A percentile compares a stretch with the other conserved stretches of the same genome.
Conservation (phyloP, 2,888 invertebrate species). For the Limnephilus rhombicus region DNA sequence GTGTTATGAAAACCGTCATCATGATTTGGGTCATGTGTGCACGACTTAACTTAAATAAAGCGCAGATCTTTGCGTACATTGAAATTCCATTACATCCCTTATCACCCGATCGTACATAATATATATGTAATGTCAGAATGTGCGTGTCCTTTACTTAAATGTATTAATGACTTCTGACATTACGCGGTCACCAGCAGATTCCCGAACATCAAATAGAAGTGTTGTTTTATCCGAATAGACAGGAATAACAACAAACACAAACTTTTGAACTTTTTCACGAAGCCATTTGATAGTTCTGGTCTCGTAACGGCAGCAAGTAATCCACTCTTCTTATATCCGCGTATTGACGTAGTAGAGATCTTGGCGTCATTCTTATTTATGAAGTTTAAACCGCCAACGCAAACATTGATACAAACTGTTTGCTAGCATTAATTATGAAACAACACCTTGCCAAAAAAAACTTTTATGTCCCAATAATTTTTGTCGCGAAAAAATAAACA, state of each 20-base stretch:
- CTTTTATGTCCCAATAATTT: background rate
- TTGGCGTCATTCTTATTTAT: slow-evolving; percentile 36
- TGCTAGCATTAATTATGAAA: slow-evolving; percentile 12
- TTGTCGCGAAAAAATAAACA: background rate
- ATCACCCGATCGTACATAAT: background rate
- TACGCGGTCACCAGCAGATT: background rate
- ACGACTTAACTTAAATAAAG: background rate
- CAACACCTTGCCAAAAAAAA: slow-evolving; percentile 36
- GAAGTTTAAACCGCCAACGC: slow-evolving; percentile 8
- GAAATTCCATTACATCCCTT: background rate
- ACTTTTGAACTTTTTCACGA: background rate
- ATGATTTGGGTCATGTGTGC: background rate
- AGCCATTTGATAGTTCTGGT: background rate
- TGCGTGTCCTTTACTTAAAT: background rate
- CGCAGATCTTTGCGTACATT: background rate
- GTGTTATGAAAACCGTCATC: background rate
- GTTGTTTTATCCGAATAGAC: background rate
- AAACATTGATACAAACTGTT: slow-evolving; percentile 23
- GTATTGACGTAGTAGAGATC: slow-evolving; percentile 29
- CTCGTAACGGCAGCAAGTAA: background rate
- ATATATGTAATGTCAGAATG: background rate
- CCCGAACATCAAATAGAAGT: background rate
- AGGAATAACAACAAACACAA: background rate
- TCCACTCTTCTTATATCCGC: background rate
- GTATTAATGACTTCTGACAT: background rate